Percentiles rank a stretch among this genome's conserved stretches.
Conservation (phyloP, 2,797 vertebrate species). For the Microctenopoma lineatum region DNA sequence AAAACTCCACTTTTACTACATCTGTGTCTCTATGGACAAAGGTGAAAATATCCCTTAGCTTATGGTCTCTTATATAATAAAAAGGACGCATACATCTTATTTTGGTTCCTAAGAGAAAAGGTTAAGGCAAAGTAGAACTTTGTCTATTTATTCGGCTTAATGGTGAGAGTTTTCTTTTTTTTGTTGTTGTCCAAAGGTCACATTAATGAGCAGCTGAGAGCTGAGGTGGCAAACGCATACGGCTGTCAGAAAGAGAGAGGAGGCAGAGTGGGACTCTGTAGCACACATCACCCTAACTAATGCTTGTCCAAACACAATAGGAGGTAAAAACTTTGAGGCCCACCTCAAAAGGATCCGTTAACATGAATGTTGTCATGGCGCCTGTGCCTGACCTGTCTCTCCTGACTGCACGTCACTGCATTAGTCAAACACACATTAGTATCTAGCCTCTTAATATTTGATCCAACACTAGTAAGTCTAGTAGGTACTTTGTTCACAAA, state of each 20-base stretch:
- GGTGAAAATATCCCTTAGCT: neutral
- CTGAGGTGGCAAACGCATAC: constrained; percentile 17
- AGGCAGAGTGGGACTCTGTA: neutral
- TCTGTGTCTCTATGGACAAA: neutral
- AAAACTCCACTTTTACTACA: neutral
- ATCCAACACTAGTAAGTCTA: neutral
- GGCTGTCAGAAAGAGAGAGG: constrained; percentile 15
- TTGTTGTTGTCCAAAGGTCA: constrained; percentile 45
- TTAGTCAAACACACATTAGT: no score
- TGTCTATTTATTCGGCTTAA: constrained; percentile 35
- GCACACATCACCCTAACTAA: constrained; percentile 6
- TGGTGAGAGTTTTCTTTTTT: constrained; percentile 14
- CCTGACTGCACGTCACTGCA: no score
- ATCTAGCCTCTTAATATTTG: neutral
- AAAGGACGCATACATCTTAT: neutral
- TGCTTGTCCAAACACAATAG: constrained; percentile 12
- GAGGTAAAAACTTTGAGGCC: no score
- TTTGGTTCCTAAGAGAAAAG: constrained; percentile 25
- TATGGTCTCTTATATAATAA: constrained; percentile 7
- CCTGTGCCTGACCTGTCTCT: no score
- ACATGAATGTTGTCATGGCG: no score
- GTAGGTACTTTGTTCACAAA: neutral
- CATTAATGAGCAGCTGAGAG: constrained; percentile 52
- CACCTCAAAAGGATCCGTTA: neutral
- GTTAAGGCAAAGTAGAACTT: constrained; percentile 30